Evolutionary conservation across 2,888 invertebrate genomes (phyloP), one percentile per base, ranked within the genome.

Genomic region (Polymixis flavicincta): DNA sequence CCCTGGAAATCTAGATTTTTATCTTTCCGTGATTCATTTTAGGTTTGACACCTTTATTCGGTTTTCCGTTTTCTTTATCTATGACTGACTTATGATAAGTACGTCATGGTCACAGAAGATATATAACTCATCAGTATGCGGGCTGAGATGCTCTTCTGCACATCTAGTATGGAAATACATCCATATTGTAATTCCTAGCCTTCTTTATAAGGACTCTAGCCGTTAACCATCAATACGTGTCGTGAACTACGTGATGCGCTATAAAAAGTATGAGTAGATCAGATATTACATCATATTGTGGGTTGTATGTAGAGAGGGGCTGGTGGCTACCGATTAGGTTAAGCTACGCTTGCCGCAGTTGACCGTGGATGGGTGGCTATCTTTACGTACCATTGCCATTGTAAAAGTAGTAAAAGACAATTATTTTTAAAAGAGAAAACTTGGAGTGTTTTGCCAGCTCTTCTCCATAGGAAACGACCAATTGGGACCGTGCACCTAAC

Each of bases 51-150:
- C 8, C 28, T 69, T 9, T 45, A n/a, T 37, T 48, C 19, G n/a
- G n/a, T 61, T 72, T 76, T 48, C 25, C 0, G 28, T 57, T 25
- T 45, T 61, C 13, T 28, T 68, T 52, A 48, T 60, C 22, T 50
- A 9, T 28, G 28, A 48, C 17, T 52, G 32, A 37, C 7, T 37
- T 37, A 14, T 25, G 52, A 80, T 63, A 60, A 45, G 14, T 22
- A 45, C 7, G 45, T 52, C 45, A 64, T 55, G 61, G 55, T 59
- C 45, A 63, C 37, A 81, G 13, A 50, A 50, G 19, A 50, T 32
- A 22, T n/a, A 37, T 22, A 52, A 25, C 74, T 81, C 50, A 74
- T 81, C 55, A 77, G 68, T 63, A 83, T 82, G 66, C 76, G 8
- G n/a, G 1, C 17, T n/a, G 61, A 28, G 37, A 45, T 55, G 76